These are phyloP conservation scores for Columba guinea DNA, from an alignment of 2,797 vertebrate species.

Conservation along the genomic window DNA sequence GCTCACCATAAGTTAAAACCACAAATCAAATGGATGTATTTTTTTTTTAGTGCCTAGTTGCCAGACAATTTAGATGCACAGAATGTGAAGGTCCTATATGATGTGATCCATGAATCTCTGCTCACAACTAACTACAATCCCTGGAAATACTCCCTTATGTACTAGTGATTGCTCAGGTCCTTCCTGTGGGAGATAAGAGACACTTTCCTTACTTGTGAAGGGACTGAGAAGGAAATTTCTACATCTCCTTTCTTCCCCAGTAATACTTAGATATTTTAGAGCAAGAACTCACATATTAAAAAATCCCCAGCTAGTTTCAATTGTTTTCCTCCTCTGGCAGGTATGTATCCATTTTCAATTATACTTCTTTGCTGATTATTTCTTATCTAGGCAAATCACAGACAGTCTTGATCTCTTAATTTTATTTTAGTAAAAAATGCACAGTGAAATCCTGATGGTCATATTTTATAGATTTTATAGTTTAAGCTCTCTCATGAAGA, in stretches of 20 bases:
- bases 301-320: accelerated
- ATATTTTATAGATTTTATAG: not conserved
- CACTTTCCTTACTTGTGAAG: not conserved
- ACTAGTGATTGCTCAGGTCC: not conserved
- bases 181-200: not conserved
- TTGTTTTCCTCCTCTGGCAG: not conserved
- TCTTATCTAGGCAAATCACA: not conserved
- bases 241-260: not conserved
- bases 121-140: not conserved
- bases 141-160: not conserved
- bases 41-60: not conserved
- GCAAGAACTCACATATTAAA: not conserved
- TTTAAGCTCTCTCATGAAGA: not conserved
- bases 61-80: not conserved
- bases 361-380: not conserved
- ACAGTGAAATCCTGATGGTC: not conserved
- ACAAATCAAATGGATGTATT: not conserved
- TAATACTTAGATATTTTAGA: not conserved
- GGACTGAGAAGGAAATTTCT: not conserved
- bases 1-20: not conserved
- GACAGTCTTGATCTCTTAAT: not conserved
- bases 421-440: not conserved
- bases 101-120: not conserved
- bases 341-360: not conserved
- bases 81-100: not conserved